phyloP scores from a whole-genome alignment of 2,888 invertebrate genomes.

The Drosophila neonasuta region DNA sequence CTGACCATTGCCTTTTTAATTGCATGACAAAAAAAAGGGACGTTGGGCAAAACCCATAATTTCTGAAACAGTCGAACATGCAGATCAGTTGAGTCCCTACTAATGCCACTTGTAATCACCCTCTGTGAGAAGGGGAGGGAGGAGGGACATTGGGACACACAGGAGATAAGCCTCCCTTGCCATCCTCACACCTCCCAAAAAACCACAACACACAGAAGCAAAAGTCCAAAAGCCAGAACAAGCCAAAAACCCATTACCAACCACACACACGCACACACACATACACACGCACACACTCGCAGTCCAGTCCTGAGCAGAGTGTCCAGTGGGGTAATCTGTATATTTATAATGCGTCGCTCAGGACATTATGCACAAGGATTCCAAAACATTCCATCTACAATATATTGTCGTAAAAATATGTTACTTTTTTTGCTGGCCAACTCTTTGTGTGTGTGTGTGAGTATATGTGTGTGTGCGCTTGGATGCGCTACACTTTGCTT shows the following conservation, averaged over 20 bases:
- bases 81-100: conserved; percentile 45
- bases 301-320: conserved; percentile 7
- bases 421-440: conserved; percentile 31
- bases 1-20: conserved; percentile 53
- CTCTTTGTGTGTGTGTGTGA: conserved; percentile 18
- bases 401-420: conserved; percentile 77
- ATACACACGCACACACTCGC: conserved; percentile 12
- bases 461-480: conserved; percentile 38
- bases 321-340: conserved; percentile 71
- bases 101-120: conserved; percentile 65
- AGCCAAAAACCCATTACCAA: conserved; percentile 52
- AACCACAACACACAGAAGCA: conserved; percentile 16
- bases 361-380: conserved; percentile 71
- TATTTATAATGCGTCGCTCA: conserved; percentile 71
- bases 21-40: conserved; percentile 26
- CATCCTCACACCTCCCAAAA: conserved; percentile 17
- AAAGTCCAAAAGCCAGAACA: conserved; percentile 19
- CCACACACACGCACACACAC: conserved; percentile 33
- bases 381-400: conserved; percentile 56
- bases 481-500: conserved; percentile 69
- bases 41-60: conserved; percentile 13
- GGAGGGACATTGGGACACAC: neutral
- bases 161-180: conserved; percentile 11
- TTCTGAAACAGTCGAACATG: conserved; percentile 34
- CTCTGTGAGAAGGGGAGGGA: conserved; percentile 20